Conservation (phyloP, 2,797 vertebrate genomes). For the Tokudaia muenninki region DNA sequence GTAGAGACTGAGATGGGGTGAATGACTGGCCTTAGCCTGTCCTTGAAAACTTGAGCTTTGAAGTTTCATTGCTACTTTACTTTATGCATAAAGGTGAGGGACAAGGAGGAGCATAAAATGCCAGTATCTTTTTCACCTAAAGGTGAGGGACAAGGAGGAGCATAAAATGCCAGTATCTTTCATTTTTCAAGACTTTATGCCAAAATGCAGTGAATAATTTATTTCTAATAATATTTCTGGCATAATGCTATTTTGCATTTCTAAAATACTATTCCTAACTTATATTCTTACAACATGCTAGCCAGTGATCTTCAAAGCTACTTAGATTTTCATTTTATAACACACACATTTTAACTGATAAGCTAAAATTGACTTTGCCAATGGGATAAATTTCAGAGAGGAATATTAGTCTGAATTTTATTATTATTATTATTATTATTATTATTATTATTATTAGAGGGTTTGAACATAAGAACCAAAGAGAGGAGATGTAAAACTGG, state of each 20-base stretch:
- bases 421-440: too few species aligned
- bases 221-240: neutral
- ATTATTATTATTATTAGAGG: neutral
- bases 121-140: neutral
- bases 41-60: neutral
- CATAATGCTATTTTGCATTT: neutral
- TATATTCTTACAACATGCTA: neutral
- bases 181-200: neutral
- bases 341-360: neutral
- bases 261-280: neutral
- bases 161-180: neutral
- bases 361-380: neutral
- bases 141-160: neutral
- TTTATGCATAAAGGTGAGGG: too few species aligned
- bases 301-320: neutral
- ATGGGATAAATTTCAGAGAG: neutral
- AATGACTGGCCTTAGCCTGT: too few species aligned
- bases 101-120: too few species aligned
- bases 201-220: neutral
- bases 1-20: neutral
- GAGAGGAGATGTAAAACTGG: neutral
- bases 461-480: neutral
- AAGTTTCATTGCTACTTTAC: neutral
- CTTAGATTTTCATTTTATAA: neutral
- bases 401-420: neutral